Conservation (phyloP, 1,140 invertebrate genomes). For the Ptiloglossa arizonensis region DNA sequence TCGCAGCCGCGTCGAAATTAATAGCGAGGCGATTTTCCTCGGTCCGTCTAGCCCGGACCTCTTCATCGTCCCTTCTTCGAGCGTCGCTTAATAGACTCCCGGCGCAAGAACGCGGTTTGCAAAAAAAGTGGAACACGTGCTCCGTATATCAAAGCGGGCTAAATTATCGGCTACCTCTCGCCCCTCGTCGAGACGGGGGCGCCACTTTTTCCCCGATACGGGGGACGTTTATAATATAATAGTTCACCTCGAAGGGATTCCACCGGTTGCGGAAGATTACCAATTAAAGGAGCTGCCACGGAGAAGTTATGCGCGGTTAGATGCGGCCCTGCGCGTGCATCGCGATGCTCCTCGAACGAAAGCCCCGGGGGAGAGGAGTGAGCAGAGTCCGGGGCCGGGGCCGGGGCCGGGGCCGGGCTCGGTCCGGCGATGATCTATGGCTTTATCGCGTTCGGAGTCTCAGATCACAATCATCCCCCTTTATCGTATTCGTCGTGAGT, state of each 20-base stretch:
- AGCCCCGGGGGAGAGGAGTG: conserved; percentile 54
- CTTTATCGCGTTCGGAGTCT: conserved; percentile 75
- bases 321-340: conserved; percentile 67
- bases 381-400: conserved; percentile 54
- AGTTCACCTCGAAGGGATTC: conserved; percentile 15
- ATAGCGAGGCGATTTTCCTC: conserved; percentile 25
- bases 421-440: conserved; percentile 74
- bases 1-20: not conserved
- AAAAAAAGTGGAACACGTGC: conserved; percentile 36
- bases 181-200: conserved; percentile 9
- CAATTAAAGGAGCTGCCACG: conserved; percentile 45
- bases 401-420: conserved; percentile 57
- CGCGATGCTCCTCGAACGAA: conserved; percentile 64
- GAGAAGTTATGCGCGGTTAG: conserved; percentile 49
- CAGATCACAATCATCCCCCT: conserved; percentile 75
- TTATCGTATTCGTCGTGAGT: conserved; percentile 72
- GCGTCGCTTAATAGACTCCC: conserved; percentile 32
- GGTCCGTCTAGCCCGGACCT: not conserved
- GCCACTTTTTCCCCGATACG: not conserved
- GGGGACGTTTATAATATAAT: conserved; percentile 9
- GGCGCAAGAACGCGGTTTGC: not conserved
- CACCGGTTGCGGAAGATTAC: conserved; percentile 31
- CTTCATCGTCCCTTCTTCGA: not conserved
- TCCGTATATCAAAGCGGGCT: conserved; percentile 24
- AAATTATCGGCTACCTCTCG: conserved; percentile 43